Evolutionary conservation across 23 tunicate genomes (phyloP).

Genomic region (Diplosoma virens): DNA sequence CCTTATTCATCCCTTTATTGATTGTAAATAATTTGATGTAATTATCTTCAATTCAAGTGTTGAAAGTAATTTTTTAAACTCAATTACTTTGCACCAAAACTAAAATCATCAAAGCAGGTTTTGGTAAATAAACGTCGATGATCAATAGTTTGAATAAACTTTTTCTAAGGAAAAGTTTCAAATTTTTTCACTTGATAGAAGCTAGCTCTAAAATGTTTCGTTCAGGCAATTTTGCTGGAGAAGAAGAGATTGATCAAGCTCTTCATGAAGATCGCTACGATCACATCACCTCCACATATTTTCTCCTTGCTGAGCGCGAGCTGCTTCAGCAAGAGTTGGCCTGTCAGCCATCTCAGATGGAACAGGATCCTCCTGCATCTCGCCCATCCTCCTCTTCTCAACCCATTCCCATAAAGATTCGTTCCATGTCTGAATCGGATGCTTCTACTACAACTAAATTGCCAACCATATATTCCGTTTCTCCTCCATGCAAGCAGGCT

Average conservation of each 20-base stretch:
- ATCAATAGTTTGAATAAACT: no score
- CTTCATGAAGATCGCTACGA: slow-evolving; percentile 76
- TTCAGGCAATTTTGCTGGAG: slow-evolving; percentile 49
- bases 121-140: no score
- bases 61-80: no score
- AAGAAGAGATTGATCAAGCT: slow-evolving; percentile 68
- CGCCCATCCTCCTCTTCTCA: slow-evolving; percentile 15
- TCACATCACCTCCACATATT: slow-evolving; percentile 93
- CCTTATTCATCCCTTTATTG: no score
- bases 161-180: no score
- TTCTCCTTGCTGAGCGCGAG: slow-evolving; percentile 75
- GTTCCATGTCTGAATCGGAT: background rate
- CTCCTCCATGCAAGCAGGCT: slow-evolving; percentile 47
- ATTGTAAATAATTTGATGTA: no score
- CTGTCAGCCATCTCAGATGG: background rate
- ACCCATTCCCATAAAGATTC: background rate
- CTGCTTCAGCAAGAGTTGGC: slow-evolving; percentile 39
- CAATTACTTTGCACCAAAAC: no score
- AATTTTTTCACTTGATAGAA: no score
- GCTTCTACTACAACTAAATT: background rate
- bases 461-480: slow-evolving; percentile 22
- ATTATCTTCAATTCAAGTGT: no score
- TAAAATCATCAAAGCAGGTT: no score
- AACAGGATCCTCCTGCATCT: no score
- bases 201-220: no score